Base-by-base conservation (phyloP, 1,140 invertebrate genomes). In the Leptopilina clavipes region DNA sequence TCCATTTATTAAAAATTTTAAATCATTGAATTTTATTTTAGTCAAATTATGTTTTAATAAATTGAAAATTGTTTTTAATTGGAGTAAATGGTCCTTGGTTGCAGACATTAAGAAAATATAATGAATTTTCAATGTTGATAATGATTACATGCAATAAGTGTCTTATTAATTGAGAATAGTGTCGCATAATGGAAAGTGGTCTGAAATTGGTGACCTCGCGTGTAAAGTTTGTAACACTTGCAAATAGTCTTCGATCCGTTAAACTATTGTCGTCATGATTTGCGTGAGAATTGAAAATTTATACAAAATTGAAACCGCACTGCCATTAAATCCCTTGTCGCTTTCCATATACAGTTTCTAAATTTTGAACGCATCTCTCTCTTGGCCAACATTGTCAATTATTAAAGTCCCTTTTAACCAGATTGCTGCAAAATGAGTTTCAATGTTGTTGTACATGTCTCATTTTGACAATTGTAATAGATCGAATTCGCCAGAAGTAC, bases 401-500 rank as follows among this genome's bases (percentile, higher is more conserved):
- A 81, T 86, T 83, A 79, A 81, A 3, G 31, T 25, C 10, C 73
- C 77, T 82, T 81, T 82, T 76, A 82, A 44, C 72, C 70, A 75
- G 81, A 85, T 81, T 79, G 79, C 79, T 72, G 54, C 70, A 73
- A 76, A 83, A 52, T 45, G 72, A 71, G 76, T 83, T 83, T 79
- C 73, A 72, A 81, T 83, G 73, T 14, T 12, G 25, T 10, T 65
- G 25, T 25, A 12, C 56, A 25, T 65, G 59, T 65, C 59, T 65
- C 22, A 31, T 65, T 31, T 25, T 59, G 56, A 59, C 22, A 19
- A 59, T 19, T 12, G 25, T 12, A 22, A 65, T n/a, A 14, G 10
- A 14, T 65, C 25, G 12, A 65, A 31, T 31, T 65, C 5, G 11
- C n/a, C 14, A 12, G 2, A n/a, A 37, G n/a, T 31, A 65, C 3